Base-by-base conservation (phyloP, 2,888 invertebrate genomes). In the Aleiodes alternator region DNA sequence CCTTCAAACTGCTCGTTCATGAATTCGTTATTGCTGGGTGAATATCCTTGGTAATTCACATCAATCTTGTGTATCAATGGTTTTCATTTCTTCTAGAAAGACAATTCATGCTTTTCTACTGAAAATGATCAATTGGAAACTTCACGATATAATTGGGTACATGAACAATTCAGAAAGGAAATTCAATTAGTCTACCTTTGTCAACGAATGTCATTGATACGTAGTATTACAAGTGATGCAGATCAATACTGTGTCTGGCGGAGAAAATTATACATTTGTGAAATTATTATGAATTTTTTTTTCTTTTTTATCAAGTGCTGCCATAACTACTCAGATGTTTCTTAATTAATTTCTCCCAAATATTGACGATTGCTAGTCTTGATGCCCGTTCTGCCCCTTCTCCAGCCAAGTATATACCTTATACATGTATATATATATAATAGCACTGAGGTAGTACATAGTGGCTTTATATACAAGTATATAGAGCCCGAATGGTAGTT, bases 401-500 rank as follows among this genome's bases (percentile, higher is more conserved):
- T 34, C 23, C 23, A 23, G 23, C 23, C 23, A 38, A 64, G 2
- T 48, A 61, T 59, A 38, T 59, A n/a, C 57, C 4, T 43, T 16
- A 9, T 6, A 16, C 23, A 23, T 23, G 1, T 23, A 23, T 23
- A 64, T 64, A 64, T 48, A 64, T 64, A n/a, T 6, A 9, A 34
- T 43, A 43, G 43, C 3, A 43, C 43, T 43, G 11, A 7, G 43
- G 9, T 43, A 43, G 43, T 43, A 64, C 43, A 64, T 64, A 48
- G 64, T 64, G 64, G 12, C 48, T 16, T 23, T 72, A 64, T 29
- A 53, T 56, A 31, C 38, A 57, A 68, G 12, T 57, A 38, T 64
- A 53, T 51, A 73, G 8, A 68, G n/a, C n/a, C 14, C 74, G 76
- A 76, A 76, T 64, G 68, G 73, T 68, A 73, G 78, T 80, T 81